phyloP scores from a whole-genome alignment of 1,140 invertebrate genomes.

The Lethocerus indicus region DNA sequence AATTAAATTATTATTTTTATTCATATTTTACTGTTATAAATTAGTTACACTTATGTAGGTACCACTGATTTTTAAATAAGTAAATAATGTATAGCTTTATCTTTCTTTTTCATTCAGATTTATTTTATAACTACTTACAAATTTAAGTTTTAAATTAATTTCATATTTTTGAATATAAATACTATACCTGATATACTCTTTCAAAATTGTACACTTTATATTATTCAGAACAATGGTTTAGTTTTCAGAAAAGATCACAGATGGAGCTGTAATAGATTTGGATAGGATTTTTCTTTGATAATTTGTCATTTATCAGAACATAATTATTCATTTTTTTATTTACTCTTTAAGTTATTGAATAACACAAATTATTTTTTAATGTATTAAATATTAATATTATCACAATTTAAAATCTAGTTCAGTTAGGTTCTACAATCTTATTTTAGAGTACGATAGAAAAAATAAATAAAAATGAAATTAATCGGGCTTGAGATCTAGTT shows the following conservation, averaged over 20 bases:
- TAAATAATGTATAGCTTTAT: neutral
- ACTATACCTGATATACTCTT: too few relatives aligned
- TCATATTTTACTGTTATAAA: too few relatives aligned
- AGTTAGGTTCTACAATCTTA: neutral
- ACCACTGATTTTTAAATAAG: neutral
- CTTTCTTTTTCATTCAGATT: conserved; percentile 13
- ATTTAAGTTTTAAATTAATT: too few relatives aligned
- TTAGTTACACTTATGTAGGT: neutral
- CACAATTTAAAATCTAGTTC: neutral
- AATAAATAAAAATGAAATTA: neutral
- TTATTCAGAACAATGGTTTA: too few relatives aligned
- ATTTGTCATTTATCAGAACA: neutral
- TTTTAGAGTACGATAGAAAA: neutral
- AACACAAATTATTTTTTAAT: neutral
- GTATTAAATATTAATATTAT: neutral
- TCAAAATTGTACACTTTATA: too few relatives aligned
- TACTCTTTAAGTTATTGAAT: neutral
- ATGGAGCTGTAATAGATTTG: too few relatives aligned
- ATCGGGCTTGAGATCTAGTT: neutral
- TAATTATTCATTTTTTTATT: neutral
- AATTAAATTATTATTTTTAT: neutral
- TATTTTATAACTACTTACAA: too few relatives aligned
- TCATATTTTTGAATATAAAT: too few relatives aligned
- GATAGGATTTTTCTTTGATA: too few relatives aligned
- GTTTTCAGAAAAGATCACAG: too few relatives aligned